These are phyloP conservation scores for Tachina fera DNA, from an alignment of 2,888 invertebrate genomes.

Conservation along the genomic window DNA sequence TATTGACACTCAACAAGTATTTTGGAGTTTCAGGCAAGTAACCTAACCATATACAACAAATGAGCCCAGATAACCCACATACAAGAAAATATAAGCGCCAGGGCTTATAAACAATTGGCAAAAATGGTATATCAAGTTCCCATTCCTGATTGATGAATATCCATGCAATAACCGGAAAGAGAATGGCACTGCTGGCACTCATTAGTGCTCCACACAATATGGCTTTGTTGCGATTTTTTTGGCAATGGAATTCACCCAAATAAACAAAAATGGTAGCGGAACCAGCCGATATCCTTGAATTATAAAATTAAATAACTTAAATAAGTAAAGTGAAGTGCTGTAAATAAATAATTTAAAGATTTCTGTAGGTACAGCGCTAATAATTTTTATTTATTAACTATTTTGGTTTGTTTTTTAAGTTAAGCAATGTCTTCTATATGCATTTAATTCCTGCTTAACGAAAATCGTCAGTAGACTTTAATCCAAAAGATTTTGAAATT, in stretches of 20 bases:
- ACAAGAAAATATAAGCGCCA: slow-evolving; percentile 80
- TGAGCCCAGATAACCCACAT: slow-evolving; percentile 77
- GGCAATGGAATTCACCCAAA: slow-evolving; percentile 84
- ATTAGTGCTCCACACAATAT: slow-evolving; percentile 79
- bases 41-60: slow-evolving; percentile 75
- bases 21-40: slow-evolving; percentile 81
- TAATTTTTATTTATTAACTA: too few relatives aligned
- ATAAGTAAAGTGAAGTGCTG: neutral
- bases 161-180: slow-evolving; percentile 79
- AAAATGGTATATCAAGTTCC: slow-evolving; percentile 74
- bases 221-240: slow-evolving; percentile 82
- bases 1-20: slow-evolving; percentile 76
- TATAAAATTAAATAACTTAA: neutral
- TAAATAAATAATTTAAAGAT: too few relatives aligned
- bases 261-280: slow-evolving; percentile 84
- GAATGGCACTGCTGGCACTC: slow-evolving; percentile 76
- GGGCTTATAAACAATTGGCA: slow-evolving; percentile 77
- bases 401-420: too few relatives aligned
- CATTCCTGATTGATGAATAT: slow-evolving; percentile 78
- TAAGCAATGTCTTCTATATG: too few relatives aligned
- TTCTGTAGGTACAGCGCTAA: too few relatives aligned
- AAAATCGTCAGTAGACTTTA: too few relatives aligned
- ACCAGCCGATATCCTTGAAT: slow-evolving; percentile 81
- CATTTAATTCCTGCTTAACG: too few relatives aligned
- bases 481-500: too few relatives aligned